Percentiles rank a stretch among this genome's conserved stretches.
Evolutionary conservation across 1,140 invertebrate genomes (phyloP).

Genomic region (Drosophila lini): DNA sequence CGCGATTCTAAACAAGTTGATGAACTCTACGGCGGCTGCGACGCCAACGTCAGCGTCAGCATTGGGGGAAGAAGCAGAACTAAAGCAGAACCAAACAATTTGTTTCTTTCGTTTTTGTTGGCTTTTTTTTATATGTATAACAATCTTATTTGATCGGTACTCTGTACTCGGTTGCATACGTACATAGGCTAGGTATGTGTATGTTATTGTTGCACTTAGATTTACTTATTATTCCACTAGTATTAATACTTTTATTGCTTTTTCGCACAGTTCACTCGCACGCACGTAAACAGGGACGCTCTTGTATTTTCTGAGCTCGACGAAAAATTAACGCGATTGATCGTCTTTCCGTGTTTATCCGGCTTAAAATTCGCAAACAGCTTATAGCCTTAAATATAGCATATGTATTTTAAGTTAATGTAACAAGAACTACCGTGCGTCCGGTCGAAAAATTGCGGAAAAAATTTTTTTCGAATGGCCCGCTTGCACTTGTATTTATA

Average conservation of each 20-base stretch:
- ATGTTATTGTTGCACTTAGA: constrained; percentile 62
- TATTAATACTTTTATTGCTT: constrained; percentile 79
- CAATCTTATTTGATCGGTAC: constrained; percentile 17
- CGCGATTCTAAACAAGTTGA: constrained; percentile 81
- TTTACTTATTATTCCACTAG: constrained; percentile 66
- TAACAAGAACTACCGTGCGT: not conserved
- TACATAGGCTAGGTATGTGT: constrained; percentile 51
- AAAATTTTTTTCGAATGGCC: not conserved
- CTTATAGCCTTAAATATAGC: constrained; percentile 9
- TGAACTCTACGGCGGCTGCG: constrained; percentile 72
- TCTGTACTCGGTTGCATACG: constrained; percentile 40
- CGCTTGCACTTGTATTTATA: constrained; percentile 1
- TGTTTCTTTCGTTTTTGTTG: constrained; percentile 29
- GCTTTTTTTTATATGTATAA: constrained; percentile 8
- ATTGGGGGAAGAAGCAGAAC: constrained; percentile 23
- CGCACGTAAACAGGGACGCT: constrained; percentile 44
- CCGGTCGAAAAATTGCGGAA: constrained; percentile 3
- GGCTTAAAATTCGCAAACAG: constrained; percentile 33
- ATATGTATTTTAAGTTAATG: not conserved
- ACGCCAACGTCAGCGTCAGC: constrained; percentile 38
- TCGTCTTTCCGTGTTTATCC: constrained; percentile 71
- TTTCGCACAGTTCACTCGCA: constrained; percentile 61
- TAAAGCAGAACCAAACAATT: constrained; percentile 35
- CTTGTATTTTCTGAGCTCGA: constrained; percentile 32
- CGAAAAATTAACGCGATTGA: constrained; percentile 45